Evolutionary conservation across 1,140 invertebrate genomes (phyloP).

Genomic region (Drosophila arawakana): DNA sequence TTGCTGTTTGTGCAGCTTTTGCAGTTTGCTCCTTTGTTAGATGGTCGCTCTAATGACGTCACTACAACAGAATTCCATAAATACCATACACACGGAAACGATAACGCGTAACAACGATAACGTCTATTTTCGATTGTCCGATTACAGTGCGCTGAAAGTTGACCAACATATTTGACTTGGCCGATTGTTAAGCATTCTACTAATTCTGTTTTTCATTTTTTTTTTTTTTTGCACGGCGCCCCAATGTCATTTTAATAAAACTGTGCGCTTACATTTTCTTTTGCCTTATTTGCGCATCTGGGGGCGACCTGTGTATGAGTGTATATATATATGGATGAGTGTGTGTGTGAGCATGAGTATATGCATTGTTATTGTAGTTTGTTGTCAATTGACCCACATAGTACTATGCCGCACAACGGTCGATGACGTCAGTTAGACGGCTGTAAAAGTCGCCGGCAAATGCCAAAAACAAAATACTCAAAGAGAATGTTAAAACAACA

Average conservation of each 20-base stretch:
- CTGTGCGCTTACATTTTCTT: slow-evolving; percentile 71
- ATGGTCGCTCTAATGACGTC: slow-evolving; percentile 61
- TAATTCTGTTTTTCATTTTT: slow-evolving; percentile 25
- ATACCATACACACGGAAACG: slow-evolving; percentile 40
- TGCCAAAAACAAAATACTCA: slow-evolving; percentile 46
- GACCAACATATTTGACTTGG: slow-evolving; percentile 29
- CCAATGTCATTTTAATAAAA: slow-evolving; percentile 80
- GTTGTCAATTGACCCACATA: slow-evolving; percentile 79
- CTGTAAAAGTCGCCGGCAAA: slow-evolving; percentile 66
- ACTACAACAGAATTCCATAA: slow-evolving; percentile 71
- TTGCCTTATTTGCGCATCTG: slow-evolving; percentile 66
- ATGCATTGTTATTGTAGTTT: slow-evolving; percentile 62
- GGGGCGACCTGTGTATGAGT: slow-evolving; percentile 37
- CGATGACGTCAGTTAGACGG: slow-evolving; percentile 58
- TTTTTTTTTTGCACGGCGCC: slow-evolving; percentile 43
- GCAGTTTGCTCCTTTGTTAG: slow-evolving; percentile 49
- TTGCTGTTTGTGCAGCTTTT: slow-evolving; percentile 6
- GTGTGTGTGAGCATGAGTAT: slow-evolving; percentile 33
- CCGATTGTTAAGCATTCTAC: slow-evolving; percentile 17
- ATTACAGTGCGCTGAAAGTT: slow-evolving; percentile 43
- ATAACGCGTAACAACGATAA: slow-evolving; percentile 55
- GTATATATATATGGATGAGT: slow-evolving; percentile 18
- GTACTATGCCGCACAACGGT: slow-evolving; percentile 47
- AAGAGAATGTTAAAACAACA: slow-evolving; percentile 19
- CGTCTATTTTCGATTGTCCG: slow-evolving; percentile 39